A percentile compares a stretch with the other conserved stretches of the same genome.
phyloP scores from a whole-genome alignment of 2,113 vertebrate genomes.

The Taurulus bubalis region DNA sequence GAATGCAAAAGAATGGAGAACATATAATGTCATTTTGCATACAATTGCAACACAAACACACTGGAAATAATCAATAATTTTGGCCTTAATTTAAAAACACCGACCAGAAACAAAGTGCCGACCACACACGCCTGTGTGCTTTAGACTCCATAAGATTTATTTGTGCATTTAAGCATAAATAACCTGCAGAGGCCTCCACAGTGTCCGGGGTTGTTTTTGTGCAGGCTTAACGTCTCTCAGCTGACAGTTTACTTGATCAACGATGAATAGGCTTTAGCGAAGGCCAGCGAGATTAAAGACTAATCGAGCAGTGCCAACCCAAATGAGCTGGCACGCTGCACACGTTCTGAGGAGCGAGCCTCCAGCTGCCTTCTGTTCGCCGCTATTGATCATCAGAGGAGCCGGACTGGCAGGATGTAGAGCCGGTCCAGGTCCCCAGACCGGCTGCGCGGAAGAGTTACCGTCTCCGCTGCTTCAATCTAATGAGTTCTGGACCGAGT shows the following conservation, averaged over 20 bases:
- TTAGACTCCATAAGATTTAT: neutral
- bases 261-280: slow-evolving; percentile 58
- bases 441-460: slow-evolving; percentile 34
- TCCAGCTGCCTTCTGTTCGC: slow-evolving; percentile 68
- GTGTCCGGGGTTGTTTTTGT: slow-evolving; percentile 17
- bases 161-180: slow-evolving; percentile 13
- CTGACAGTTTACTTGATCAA: slow-evolving; percentile 61
- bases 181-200: slow-evolving; percentile 23
- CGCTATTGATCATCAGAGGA: slow-evolving; percentile 68
- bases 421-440: slow-evolving; percentile 51
- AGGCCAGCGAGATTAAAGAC: slow-evolving; percentile 57
- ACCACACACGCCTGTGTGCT: neutral
- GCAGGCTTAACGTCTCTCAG: slow-evolving; percentile 27
- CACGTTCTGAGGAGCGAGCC: slow-evolving; percentile 44
- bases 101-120: neutral
- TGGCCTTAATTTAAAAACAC: neutral
- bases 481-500: slow-evolving; percentile 57
- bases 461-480: slow-evolving; percentile 42
- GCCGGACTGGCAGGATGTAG: slow-evolving; percentile 61
- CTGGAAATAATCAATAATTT: slow-evolving; percentile 1
- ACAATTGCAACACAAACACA: neutral
- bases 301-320: slow-evolving; percentile 47
- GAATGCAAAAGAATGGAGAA: too few relatives aligned
- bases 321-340: slow-evolving; percentile 58
- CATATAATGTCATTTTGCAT: neutral